Conservation (phyloP, 1,140 invertebrate genomes). For the Drosophila dunni region DNA sequence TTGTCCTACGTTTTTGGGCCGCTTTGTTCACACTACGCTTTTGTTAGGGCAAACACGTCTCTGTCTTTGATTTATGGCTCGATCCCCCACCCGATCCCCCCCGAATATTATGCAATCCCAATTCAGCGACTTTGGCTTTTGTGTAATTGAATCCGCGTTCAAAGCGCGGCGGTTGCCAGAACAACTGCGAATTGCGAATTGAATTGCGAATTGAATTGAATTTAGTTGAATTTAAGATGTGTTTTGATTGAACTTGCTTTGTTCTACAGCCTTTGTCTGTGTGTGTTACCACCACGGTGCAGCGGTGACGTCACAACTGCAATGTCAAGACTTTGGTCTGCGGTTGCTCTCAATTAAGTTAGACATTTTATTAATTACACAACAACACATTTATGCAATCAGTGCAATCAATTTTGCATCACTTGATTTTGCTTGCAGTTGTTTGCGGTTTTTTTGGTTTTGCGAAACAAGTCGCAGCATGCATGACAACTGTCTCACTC, state of each 20-base stretch:
- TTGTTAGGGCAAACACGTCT: conserved; percentile 27
- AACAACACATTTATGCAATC: conserved; percentile 42
- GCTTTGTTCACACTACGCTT: conserved; percentile 19
- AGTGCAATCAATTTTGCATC: conserved; percentile 61
- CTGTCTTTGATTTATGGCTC: conserved; percentile 61
- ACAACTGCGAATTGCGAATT: conserved; percentile 29
- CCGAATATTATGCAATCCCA: conserved; percentile 56
- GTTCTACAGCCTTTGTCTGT: neutral
- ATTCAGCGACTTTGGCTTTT: conserved; percentile 36
- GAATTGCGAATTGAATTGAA: conserved; percentile 20
- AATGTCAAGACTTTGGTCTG: conserved; percentile 57
- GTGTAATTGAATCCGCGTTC: conserved; percentile 70
- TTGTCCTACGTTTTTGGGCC: neutral
- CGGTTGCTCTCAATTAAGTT: conserved; percentile 72
- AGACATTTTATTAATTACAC: conserved; percentile 78
- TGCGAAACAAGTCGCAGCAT: conserved; percentile 14
- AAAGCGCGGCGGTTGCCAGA: conserved; percentile 55
- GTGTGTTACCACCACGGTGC: conserved; percentile 32
- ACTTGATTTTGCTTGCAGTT: conserved; percentile 49
- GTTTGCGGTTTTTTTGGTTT: conserved; percentile 59
- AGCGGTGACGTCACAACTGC: conserved; percentile 39
- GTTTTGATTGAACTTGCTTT: conserved; percentile 55
- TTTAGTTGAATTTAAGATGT: conserved; percentile 14
- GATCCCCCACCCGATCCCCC: neutral
- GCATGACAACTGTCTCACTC: conserved; percentile 41